A percentile compares a stretch with the other conserved stretches of the same genome.
Evolutionary conservation across 2,113 vertebrate species (phyloP).

Genomic region (Oreamnos americanus): DNA sequence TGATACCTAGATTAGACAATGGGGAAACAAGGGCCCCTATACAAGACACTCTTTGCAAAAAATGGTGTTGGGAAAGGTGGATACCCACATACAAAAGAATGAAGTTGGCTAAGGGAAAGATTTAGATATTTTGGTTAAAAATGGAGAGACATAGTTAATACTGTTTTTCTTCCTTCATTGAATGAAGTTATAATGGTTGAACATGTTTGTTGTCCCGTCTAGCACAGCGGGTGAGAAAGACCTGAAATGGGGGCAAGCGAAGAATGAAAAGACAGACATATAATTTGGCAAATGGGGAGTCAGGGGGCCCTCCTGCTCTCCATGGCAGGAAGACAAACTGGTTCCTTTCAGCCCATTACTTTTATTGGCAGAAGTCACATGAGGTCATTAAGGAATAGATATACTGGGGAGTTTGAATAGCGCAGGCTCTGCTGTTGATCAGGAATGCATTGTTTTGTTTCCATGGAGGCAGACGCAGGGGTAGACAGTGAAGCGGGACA

Average conservation of each 20-base stretch:
- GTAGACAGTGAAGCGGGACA: not conserved
- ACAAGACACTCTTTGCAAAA: not conserved
- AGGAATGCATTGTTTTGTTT: not conserved
- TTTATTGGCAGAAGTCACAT: not conserved
- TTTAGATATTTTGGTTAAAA: not conserved
- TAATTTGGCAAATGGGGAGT: not conserved
- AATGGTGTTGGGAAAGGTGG: not conserved
- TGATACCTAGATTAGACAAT: not conserved
- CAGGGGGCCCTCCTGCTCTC: not conserved
- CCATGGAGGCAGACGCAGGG: accelerated
- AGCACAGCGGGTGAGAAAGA: not conserved
- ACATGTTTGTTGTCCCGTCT: not conserved
- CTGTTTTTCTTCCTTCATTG: not conserved
- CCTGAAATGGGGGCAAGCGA: accelerated
- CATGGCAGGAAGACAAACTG: not conserved
- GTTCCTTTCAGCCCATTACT: not conserved
- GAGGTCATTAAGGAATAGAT: not conserved
- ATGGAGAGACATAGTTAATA: not conserved
- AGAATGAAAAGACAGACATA: not conserved
- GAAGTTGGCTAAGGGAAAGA: not conserved
- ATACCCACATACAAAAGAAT: not conserved
- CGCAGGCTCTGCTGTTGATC: not conserved
- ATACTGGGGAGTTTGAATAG: not conserved
- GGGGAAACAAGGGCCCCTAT: not conserved
- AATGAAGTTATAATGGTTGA: not conserved